Base-by-base conservation (phyloP, 2,888 invertebrate species). In the Oligia fasciuncula region DNA sequence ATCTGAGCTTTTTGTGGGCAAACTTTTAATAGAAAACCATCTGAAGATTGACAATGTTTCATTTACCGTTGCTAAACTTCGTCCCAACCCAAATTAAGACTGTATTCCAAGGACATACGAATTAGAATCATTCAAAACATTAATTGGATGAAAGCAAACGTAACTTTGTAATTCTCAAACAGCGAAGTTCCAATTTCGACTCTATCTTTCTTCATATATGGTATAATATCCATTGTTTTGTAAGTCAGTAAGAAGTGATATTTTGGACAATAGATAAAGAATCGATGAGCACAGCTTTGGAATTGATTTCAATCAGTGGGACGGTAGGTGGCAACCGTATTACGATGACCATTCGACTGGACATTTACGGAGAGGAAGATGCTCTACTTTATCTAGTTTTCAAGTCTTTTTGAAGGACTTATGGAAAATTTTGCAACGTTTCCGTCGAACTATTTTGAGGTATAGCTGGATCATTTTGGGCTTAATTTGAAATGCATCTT, bases 301-400 rank as follows among this genome's bases (percentile, higher is more conserved):
- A 94, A 96, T 96, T 95, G 95, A 95, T 95, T 96, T 94, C 95
- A 95, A 96, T 96, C 95, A 95, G 88, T 87, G 84, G 90, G 95
- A 93, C 96, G 87, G 95, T 95, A 95, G 96, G 96, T 94, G 96
- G 96, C 95, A 93, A 93, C 94, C 92, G 94, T 93, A 93, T 95
- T 95, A 95, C 95, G 94, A 87, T 88, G 88, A 85, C 83, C 88
- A 83, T 81, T 88, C 81, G 81, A 72, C 69, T 85, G 73, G 62
- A 78, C 73, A 86, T 68, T 82, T 84, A 84, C 71, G 72, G 4
- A 70, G 2, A 9, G 76, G 14, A 87, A 62, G 83, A 70, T 81
- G 89, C 93, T 93, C 91, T 65, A 43, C 65, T 5, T 65, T 65
- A 0, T 23, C 4, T 2, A 19, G 9, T 65, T 65, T 19, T 9